phyloP scores from a whole-genome alignment of 2,113 vertebrate genomes.

The Myodes glareolus region DNA sequence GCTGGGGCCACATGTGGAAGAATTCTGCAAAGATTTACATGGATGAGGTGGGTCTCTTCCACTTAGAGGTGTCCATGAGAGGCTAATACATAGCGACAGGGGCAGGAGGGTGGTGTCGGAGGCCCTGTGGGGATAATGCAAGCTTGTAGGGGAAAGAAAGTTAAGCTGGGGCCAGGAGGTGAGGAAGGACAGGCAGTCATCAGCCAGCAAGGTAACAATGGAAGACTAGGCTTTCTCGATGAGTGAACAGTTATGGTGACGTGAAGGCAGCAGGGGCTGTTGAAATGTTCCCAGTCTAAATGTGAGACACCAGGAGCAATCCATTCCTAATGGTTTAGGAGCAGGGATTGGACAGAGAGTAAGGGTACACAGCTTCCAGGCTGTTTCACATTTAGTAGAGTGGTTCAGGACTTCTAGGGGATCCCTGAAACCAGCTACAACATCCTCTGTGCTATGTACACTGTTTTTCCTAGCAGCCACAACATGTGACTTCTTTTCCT shows the following conservation, averaged over 20 bases:
- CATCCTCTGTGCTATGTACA: neutral
- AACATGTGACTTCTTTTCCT: neutral
- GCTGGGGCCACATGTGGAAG: neutral
- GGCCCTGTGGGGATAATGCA: neutral
- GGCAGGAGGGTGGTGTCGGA: too few species aligned
- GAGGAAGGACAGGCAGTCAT: neutral
- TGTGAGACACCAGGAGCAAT: neutral
- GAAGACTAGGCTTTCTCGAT: neutral
- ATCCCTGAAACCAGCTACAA: neutral
- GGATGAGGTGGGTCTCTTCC: neutral
- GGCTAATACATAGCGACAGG: neutral
- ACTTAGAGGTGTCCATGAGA: neutral
- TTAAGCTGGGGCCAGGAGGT: rapidly evolving
- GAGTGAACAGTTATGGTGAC: neutral
- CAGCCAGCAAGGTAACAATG: neutral
- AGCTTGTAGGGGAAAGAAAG: neutral
- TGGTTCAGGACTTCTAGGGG: neutral
- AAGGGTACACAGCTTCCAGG: neutral
- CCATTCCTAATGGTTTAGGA: neutral
- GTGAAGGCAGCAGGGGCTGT: neutral
- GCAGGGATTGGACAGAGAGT: neutral
- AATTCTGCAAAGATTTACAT: neutral
- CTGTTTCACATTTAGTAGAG: neutral
- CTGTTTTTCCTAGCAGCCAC: neutral
- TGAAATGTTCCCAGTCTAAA: neutral